These are phyloP conservation scores for Lasioglossum oenotherae DNA, from an alignment of 2,888 invertebrate genomes.

Conservation along the genomic window DNA sequence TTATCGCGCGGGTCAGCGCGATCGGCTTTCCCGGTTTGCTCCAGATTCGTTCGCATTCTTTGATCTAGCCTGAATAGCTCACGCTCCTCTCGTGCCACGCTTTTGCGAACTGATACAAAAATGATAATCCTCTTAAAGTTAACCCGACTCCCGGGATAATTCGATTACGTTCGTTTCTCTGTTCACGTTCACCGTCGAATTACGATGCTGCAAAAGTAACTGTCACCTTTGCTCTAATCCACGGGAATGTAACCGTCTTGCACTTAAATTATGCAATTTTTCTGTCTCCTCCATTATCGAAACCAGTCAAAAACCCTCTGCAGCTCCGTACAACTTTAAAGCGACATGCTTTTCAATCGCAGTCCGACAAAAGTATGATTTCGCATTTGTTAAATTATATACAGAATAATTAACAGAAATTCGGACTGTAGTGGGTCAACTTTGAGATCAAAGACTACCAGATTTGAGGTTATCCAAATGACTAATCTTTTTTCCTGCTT, in stretches of 20 bases:
- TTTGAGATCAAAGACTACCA: no score
- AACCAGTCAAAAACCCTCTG: not conserved
- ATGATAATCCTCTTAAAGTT: not conserved
- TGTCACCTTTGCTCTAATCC: not conserved
- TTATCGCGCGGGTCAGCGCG: conserved; percentile 49
- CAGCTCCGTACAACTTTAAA: not conserved
- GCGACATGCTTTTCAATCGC: not conserved
- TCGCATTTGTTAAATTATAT: not conserved
- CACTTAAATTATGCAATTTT: not conserved
- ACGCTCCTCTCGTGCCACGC: not conserved
- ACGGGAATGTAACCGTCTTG: not conserved
- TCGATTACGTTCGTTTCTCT: not conserved
- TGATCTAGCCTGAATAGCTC: not conserved
- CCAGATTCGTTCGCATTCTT: not conserved
- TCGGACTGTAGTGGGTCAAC: not conserved
- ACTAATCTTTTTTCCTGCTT: not conserved
- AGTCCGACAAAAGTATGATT: not conserved
- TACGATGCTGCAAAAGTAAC: not conserved
- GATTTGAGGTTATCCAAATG: not conserved
- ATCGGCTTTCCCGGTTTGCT: not conserved
- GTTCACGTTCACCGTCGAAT: not conserved
- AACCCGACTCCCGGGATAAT: not conserved
- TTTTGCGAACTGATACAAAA: not conserved
- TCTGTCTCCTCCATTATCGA: not conserved
- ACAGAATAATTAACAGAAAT: not conserved